Evolutionary conservation across 2,797 vertebrate genomes (phyloP).

Genomic region (Fistularia commersonii): DNA sequence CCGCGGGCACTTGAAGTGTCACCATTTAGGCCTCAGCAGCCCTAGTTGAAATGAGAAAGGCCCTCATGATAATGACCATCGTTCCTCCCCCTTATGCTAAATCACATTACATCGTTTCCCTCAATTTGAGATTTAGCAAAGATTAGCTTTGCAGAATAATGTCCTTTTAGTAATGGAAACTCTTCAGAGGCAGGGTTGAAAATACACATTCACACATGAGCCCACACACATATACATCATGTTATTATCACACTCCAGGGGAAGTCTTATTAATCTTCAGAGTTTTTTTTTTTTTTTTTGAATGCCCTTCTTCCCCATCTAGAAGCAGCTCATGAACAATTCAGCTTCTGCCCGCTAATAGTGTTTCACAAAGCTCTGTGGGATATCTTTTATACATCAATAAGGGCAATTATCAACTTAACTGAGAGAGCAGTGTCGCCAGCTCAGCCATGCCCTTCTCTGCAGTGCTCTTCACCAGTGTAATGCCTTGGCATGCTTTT

Average conservation of each 20-base stretch:
- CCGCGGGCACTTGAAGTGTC: conserved; percentile 44
- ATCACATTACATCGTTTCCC: conserved; percentile 53
- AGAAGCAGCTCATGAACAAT: conserved; percentile 93
- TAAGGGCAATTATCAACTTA: conserved; percentile 99
- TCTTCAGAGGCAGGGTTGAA: conserved; percentile 75
- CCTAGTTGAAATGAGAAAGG: conserved; percentile 43
- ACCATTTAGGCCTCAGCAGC: conserved; percentile 51
- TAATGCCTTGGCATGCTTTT: conserved; percentile 37
- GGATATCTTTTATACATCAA: conserved; percentile 99
- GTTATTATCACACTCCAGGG: conserved; percentile 86
- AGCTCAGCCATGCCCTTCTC: conserved; percentile 75
- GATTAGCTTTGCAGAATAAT: conserved; percentile 59
- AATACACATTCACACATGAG: conserved; percentile 63
- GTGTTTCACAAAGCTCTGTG: conserved; percentile 90
- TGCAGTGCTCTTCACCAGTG: conserved; percentile 30
- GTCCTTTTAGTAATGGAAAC: conserved; percentile 61
- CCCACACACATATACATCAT: conserved; percentile 54
- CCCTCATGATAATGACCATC: conserved; percentile 59
- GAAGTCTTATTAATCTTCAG: conserved; percentile 91
- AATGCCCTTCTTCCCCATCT: conserved; percentile 85
- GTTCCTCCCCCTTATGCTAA: conserved; percentile 50
- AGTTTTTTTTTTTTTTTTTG: conserved; percentile 42
- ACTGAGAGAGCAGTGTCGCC: conserved; percentile 85
- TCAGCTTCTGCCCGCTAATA: conserved; percentile 95
- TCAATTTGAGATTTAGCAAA: conserved; percentile 60